Base-by-base conservation (phyloP, 2,888 invertebrate genomes). In the Drosophila tanythrix region DNA sequence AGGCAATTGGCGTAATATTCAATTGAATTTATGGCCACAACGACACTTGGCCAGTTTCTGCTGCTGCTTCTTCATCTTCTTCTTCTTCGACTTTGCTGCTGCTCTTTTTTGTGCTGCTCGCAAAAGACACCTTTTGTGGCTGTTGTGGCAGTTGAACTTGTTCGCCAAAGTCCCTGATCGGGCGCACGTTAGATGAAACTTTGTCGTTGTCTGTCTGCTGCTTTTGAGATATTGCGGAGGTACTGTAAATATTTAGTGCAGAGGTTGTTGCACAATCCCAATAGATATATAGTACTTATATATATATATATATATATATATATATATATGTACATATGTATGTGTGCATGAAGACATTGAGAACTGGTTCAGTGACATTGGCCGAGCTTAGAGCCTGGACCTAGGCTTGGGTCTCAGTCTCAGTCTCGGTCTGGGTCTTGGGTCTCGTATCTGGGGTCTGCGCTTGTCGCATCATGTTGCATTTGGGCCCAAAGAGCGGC, bases 301-400 rank as follows among this genome's bases (percentile, higher is more conserved):
- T 11, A 40, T 29, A 29, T n/a, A 43, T 31, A 61, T 25, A 61
- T 21, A 43, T 40, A 5, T 33, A 13, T 3, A 15, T n/a, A 36
- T 21, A 40, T 25, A 40, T 21, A 7, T 35, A 10, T 46, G n/a
- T 29, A 3, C n/a, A 1, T 64, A 6, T 38, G 5, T 43, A 18
- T 35, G 8, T 65, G 35, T 51, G n/a, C 67, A 67, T 67, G 33
- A 90, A 91, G 89, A 89, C 90, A 91, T 90, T 91, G 90, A 88
- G 84, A 91, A 90, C 90, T 91, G 90, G 90, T 90, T 90, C 90
- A 88, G 83, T 88, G 85, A 89, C 89, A 91, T 90, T 90, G 90
- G 79, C 85, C 74, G 51, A 70, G 82, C 79, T 31, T 62, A 40
- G 53, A 29, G 43, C 57, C 70, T 60, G 55, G 69, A 53, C 51